Evolutionary conservation across 92 coral and sea anemone genomes (phyloP), one percentile per base, ranked within the genome.

Genomic region (Porites evermanni): DNA sequence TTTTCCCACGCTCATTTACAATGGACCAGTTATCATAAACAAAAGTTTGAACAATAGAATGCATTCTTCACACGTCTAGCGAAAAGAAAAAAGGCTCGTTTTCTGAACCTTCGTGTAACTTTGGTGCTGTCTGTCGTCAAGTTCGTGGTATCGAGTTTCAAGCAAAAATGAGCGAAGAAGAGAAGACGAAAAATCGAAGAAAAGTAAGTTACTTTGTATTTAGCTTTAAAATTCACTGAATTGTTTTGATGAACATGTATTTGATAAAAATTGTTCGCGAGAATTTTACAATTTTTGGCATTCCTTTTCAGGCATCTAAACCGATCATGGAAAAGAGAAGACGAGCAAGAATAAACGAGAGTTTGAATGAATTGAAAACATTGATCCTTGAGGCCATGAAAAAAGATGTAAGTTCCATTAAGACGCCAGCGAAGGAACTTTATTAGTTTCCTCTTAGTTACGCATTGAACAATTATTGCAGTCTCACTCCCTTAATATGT

Each of bases 251-350:
- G 64, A 26, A 18, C 20, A 26, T 26, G n/a, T 14, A n/a, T 60
- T 60, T 59, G 58, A 54, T 20, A 23, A 17, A 29, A 77, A 13
- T 29, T 7, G 11, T 53, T 54, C 17, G 18, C 52, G 59, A 23
- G 53, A 64, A 29, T 64, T 12, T 77, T 19, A 72, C 20, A 53
- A 8, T 14, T 44, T 58, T 50, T 50, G 19, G 2, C 66, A 79
- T 70, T 81, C 70, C 78, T 67, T 77, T 84, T 63, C 86, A 94
- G 97, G 92, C 97, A 1, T 91, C 97, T 23, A 94, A 94, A 72
- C 97, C 97, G 32, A 89, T 94, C 70, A 94, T 94, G 97, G 97
- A 94, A 75, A 94, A 94, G 68, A 82, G 93, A 4, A 60, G 97
- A 67, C 76, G 97, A 69, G 97, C 94, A 12, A 77, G 97, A 63